Conservation (phyloP, 2,113 vertebrate species). For the Blennius ocellaris region DNA sequence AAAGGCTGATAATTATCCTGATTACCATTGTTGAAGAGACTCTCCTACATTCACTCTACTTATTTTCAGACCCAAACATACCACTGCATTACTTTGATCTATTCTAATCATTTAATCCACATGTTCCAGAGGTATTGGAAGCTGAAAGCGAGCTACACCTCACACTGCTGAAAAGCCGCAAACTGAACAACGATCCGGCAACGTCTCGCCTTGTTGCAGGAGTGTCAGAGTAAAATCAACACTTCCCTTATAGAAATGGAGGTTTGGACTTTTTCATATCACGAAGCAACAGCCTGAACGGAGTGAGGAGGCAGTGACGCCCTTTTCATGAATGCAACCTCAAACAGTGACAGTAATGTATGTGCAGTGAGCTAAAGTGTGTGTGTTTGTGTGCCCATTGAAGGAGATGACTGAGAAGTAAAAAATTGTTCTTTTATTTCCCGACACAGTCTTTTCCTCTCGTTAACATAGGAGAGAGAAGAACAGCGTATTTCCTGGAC, state of each 20-base stretch:
- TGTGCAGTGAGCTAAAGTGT: neutral
- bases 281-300: conserved; percentile 32
- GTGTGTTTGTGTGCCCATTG: neutral
- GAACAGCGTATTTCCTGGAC: neutral
- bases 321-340: neutral
- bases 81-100: neutral
- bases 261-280: conserved; percentile 27
- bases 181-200: neutral
- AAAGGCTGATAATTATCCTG: neutral
- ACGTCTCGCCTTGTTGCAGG: neutral
- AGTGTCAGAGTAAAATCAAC: conserved; percentile 4
- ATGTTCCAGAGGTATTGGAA: neutral
- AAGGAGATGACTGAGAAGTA: neutral
- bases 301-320: neutral
- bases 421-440: conserved; percentile 1
- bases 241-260: conserved; percentile 12
- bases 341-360: neutral
- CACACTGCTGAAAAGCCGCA: neutral
- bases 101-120: neutral
- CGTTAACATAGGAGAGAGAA: neutral
- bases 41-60: neutral
- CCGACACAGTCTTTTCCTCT: conserved; percentile 19
- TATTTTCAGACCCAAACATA: neutral
- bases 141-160: neutral
- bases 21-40: neutral